A percentile compares a stretch with the other conserved stretches of the same genome.
Conservation (phyloP, 2,888 invertebrate species). For the Agrochola macilenta region DNA sequence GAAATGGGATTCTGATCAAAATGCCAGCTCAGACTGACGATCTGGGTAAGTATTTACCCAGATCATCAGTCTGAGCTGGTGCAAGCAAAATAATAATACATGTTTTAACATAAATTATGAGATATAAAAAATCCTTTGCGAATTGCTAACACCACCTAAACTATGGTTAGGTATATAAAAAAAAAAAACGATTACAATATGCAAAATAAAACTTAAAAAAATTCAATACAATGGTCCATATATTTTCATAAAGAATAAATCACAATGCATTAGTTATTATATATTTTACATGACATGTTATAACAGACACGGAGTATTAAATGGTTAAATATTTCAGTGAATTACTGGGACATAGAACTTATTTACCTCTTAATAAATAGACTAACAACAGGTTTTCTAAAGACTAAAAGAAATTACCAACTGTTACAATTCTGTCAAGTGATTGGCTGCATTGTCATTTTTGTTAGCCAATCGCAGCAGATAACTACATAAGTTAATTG, state of each 20-base stretch:
- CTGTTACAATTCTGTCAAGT: constrained; percentile 9
- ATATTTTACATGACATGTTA: constrained; percentile 79
- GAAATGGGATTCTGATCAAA: background rate
- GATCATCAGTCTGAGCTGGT: background rate
- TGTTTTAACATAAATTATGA: too few species aligned
- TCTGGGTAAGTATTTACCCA: too few species aligned
- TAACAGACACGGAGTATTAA: constrained; percentile 83
- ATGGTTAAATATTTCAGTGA: constrained; percentile 70
- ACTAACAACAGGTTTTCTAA: constrained; percentile 30
- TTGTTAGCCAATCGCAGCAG: background rate
- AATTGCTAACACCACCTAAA: too few species aligned
- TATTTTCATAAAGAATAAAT: constrained; percentile 88
- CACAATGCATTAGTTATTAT: constrained; percentile 86
- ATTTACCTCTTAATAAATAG: constrained; percentile 37
- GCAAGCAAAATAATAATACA: background rate
- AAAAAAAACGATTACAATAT: too few species aligned
- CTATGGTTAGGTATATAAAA: too few species aligned
- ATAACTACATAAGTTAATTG: background rate
- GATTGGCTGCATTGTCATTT: background rate
- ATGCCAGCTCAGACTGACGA: too few species aligned
- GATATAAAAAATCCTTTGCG: background rate
- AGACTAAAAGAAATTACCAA: background rate
- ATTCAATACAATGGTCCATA: constrained; percentile 88
- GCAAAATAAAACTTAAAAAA: constrained; percentile 70
- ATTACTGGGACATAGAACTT: constrained; percentile 46